Percentiles rank a stretch among this genome's conserved stretches.
Evolutionary conservation across 2,113 vertebrate species (phyloP).

Genomic region (Caranx ignobilis): DNA sequence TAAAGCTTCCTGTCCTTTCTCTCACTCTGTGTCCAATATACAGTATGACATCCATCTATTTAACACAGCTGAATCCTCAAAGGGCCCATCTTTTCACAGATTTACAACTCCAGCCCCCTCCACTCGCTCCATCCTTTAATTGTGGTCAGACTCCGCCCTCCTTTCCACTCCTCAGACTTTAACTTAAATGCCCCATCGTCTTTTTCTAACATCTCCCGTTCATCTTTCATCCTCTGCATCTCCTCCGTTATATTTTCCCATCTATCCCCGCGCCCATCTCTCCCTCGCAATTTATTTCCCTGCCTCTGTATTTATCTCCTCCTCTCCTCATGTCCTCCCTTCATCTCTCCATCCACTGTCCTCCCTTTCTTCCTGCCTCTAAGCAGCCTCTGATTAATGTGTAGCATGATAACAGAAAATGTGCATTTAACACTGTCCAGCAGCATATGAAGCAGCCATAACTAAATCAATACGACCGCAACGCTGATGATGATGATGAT

Average conservation of each 20-base stretch:
- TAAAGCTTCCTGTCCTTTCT: background rate
- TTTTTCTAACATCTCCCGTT: background rate
- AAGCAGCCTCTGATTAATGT: conserved; percentile 77
- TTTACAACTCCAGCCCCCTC: conserved; percentile 9
- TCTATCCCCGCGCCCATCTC: conserved; percentile 14
- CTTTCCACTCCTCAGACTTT: background rate
- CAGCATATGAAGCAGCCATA: conserved; percentile 87
- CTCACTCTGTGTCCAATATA: background rate
- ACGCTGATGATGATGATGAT: conserved; percentile 67
- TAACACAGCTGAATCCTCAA: conserved; percentile 12
- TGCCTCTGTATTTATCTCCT: conserved; percentile 1
- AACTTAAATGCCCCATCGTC: background rate
- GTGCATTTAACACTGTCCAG: conserved; percentile 85
- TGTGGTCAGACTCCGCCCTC: background rate
- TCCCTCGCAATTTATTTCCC: background rate
- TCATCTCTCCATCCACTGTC: background rate
- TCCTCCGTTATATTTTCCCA: conserved; percentile 5
- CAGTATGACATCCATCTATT: conserved; percentile 22
- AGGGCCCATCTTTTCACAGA: conserved; percentile 10
- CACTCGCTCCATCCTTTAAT: background rate
- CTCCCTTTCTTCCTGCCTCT: conserved; percentile 25
- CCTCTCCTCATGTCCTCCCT: conserved; percentile 1
- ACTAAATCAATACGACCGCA: conserved; percentile 85
- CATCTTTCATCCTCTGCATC: background rate
- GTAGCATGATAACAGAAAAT: conserved; percentile 78